Percentiles rank a stretch among this genome's conserved stretches.
These are phyloP conservation scores for Gambusia affinis DNA, from an alignment of 2,113 vertebrate genomes.

Conservation along the genomic window DNA sequence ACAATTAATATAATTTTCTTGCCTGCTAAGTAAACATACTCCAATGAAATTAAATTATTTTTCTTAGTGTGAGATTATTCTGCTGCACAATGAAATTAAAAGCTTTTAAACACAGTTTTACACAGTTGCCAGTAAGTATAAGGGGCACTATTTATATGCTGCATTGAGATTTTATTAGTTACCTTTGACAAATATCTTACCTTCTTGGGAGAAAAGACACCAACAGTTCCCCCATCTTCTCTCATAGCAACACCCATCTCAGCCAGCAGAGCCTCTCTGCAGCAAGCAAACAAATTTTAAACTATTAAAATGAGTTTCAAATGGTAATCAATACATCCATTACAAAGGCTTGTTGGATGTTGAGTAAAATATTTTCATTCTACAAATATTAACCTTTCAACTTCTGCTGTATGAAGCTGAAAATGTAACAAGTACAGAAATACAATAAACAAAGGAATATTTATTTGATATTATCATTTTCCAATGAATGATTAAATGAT, in stretches of 20 bases:
- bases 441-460: neutral
- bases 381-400: neutral
- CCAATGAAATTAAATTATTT: no score
- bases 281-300: slow-evolving; percentile 22
- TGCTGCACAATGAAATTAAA: neutral
- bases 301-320: neutral
- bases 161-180: neutral
- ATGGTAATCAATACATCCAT: neutral
- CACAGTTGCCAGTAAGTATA: neutral
- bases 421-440: neutral
- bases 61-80: no score
- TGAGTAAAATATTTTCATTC: neutral
- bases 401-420: neutral
- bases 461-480: neutral
- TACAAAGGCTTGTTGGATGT: neutral
- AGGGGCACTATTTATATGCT: neutral
- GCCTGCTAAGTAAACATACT: no score
- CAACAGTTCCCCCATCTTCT: slow-evolving; percentile 95
- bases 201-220: slow-evolving; percentile 99
- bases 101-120: neutral
- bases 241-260: slow-evolving; percentile 99
- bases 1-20: no score
- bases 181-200: slow-evolving; percentile 65
- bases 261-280: slow-evolving; percentile 93
- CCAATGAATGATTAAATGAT: neutral